Base-by-base conservation (phyloP, 1,140 invertebrate genomes). In the Bombus consobrinus region DNA sequence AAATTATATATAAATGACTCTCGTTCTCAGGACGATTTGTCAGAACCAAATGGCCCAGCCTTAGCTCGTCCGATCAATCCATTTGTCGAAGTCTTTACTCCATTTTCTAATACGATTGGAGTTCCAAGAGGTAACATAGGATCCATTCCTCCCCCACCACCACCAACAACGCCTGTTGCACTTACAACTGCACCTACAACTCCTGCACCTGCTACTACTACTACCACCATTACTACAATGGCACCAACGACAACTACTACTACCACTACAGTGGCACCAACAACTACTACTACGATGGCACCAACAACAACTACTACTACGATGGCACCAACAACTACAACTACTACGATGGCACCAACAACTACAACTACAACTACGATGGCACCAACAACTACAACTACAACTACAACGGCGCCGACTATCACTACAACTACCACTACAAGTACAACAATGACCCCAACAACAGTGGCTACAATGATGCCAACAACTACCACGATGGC, bases 41-140 rank as follows among this genome's bases (percentile, higher is more conserved):
- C 79, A n/a, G 83, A 90, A 28, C 80, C 85, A 53, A 94, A 87
- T 72, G 76, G 85, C 2, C 73, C 88, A 25, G 87, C 90, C 53
- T 86, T 85, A 79, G 39, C 88, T 28, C 85, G 88, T 12, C 91
- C 94, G 25, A 37, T 93, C 64, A 93, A 87, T 85, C 91, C 93
- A 15, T 91, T 93, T n/a, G 89, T 91, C 34, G 92, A 94, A 73
- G 76, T 94, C n/a, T 94, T 94, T 83, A 93, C 90, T 57, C 94
- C 94, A 12, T 62, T 87, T 69, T 85, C 91, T 8, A 91, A 41
- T 25, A 22, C 43, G 37, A 74, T 81, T 13, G 76, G 57, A 25
- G 18, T 69, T 25, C 78, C 78, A 22, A 43, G 22, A 22, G 34
- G 37, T 37, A 81, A 59, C 3, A 1, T 41, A n/a, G 62, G 39